Evolutionary conservation across 2,888 invertebrate species (phyloP).

Genomic region (Cetonia aurata): DNA sequence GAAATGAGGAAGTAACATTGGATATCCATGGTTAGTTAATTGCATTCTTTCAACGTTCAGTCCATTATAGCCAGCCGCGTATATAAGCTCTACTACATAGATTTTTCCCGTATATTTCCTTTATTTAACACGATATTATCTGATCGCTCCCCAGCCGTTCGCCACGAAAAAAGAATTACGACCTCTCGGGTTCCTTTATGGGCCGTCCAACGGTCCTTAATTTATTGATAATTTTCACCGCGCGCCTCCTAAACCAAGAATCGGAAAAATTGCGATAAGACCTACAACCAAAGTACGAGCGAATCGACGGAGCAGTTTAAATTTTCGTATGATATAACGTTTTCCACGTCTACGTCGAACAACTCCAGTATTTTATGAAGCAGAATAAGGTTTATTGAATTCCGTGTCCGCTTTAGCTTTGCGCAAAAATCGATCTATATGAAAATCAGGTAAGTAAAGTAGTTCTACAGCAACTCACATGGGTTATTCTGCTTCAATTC

Average conservation of each 20-base stretch:
- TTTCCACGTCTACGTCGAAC: not conserved
- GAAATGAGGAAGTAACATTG: slow-evolving; percentile 62
- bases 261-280: slow-evolving; percentile 13
- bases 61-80: slow-evolving; percentile 49
- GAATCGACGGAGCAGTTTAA: not conserved
- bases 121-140: slow-evolving; percentile 1
- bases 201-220: slow-evolving; percentile 11
- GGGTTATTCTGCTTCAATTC: too few relatives aligned
- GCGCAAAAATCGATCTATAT: too few relatives aligned
- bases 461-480: too few relatives aligned
- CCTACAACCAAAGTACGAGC: not conserved
- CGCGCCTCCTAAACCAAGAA: not conserved
- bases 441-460: too few relatives aligned
- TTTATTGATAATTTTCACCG: slow-evolving; percentile 40
- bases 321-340: not conserved
- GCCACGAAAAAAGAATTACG: slow-evolving; percentile 20
- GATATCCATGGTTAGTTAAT: slow-evolving; percentile 57
- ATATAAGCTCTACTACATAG: slow-evolving; percentile 26
- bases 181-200: slow-evolving; percentile 5
- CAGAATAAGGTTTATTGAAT: not conserved
- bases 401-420: not conserved
- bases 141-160: slow-evolving; percentile 19
- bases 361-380: not conserved
- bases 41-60: slow-evolving; percentile 58
- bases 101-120: slow-evolving; percentile 3